A percentile compares a stretch with the other conserved stretches of the same genome.
Conservation (phyloP, 2,888 invertebrate genomes). For the Thysanoteuthis rhombus region DNA sequence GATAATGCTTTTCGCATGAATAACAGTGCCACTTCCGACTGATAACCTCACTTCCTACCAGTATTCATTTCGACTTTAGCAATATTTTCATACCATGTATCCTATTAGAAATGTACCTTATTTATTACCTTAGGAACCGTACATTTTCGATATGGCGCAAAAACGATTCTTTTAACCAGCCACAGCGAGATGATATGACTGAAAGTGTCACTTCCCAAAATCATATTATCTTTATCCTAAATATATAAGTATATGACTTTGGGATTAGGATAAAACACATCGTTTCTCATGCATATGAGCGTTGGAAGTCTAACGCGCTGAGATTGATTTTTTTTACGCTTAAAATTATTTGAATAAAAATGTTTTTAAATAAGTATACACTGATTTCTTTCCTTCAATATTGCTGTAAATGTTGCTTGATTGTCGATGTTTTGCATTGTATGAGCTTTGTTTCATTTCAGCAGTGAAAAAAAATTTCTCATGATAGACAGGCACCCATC, state of each 20-base stretch:
- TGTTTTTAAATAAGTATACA: background rate
- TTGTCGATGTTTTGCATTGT: background rate
- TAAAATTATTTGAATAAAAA: slow-evolving; percentile 12
- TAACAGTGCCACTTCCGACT: too few relatives aligned
- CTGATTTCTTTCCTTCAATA: background rate
- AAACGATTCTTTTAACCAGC: background rate
- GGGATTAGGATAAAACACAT: background rate
- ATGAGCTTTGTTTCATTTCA: background rate
- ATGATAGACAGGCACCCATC: too few relatives aligned
- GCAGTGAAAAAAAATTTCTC: background rate
- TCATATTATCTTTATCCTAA: too few relatives aligned
- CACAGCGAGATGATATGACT: background rate
- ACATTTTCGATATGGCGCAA: background rate
- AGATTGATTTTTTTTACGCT: background rate
- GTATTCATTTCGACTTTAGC: background rate
- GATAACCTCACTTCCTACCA: background rate
- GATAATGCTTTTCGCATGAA: too few relatives aligned
- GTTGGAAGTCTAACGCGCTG: background rate
- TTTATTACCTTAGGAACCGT: background rate
- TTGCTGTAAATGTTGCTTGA: too few relatives aligned
- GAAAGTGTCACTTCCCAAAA: background rate
- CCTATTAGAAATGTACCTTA: background rate
- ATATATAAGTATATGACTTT: too few relatives aligned
- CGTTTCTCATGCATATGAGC: background rate
- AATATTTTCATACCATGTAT: background rate